Conservation (phyloP, 1,140 invertebrate genomes). For the Arctopsyche grandis region DNA sequence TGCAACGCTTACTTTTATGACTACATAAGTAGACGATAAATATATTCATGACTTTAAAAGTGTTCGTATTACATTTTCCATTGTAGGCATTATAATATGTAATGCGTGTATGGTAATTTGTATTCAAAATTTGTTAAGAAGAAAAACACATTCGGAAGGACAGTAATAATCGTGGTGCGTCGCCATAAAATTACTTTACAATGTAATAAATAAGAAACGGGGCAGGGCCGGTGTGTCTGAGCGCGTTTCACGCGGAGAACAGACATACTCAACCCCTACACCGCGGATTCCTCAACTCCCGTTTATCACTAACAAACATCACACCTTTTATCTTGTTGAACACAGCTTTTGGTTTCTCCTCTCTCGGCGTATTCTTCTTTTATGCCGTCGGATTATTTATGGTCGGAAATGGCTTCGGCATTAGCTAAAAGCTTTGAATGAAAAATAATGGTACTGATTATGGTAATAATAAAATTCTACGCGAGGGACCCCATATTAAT, state of each 20-base stretch:
- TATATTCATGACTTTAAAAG: too few relatives aligned
- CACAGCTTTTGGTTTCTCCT: conserved; percentile 48
- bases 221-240: too few relatives aligned
- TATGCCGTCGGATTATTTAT: conserved; percentile 50
- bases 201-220: not conserved
- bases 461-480: conserved; percentile 53
- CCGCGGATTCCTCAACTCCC: conserved; percentile 52
- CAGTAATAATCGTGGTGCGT: not conserved
- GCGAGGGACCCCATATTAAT: conserved; percentile 53
- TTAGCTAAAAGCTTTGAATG: conserved; percentile 55
- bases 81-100: not conserved
- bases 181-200: not conserved
- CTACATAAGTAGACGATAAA: too few relatives aligned
- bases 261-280: conserved; percentile 32
- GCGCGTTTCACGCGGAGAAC: conserved; percentile 12
- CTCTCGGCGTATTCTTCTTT: conserved; percentile 45
- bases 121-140: too few relatives aligned
- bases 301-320: conserved; percentile 55
- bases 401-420: conserved; percentile 55
- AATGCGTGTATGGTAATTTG: too few relatives aligned
- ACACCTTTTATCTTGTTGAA: conserved; percentile 54
- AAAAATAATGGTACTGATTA: conserved; percentile 55
- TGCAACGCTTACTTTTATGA: too few relatives aligned
- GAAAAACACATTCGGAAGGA: not conserved
- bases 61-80: not conserved